Conservation (phyloP, 2,797 vertebrate species). For the Chrosomus eos region DNA sequence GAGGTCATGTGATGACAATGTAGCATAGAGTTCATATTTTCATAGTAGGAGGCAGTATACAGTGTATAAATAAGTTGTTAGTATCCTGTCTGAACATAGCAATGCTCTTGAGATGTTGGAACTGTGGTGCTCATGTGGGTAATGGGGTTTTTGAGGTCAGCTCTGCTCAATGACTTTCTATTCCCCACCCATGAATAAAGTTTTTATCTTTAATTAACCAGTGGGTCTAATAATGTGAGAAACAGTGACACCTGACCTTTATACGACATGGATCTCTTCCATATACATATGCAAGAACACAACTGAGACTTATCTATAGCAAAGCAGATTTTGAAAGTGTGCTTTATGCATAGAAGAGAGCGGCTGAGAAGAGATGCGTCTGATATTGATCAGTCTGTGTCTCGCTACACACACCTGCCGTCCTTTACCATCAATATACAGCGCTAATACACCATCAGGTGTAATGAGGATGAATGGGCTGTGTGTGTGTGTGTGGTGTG, state of each 20-base stretch:
- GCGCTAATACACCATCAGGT: constrained; percentile 50
- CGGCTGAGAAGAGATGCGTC: constrained; percentile 31
- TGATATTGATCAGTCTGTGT: constrained; percentile 64
- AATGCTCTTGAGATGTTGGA: not conserved
- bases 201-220: constrained; percentile 1
- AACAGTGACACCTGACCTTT: not conserved
- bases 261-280: not conserved
- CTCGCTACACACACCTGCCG: constrained; percentile 55
- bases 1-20: not conserved
- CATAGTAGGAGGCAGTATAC: too few species aligned
- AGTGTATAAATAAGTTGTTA: not conserved
- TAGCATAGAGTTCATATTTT: not conserved
- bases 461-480: constrained; percentile 57
- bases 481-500: constrained; percentile 34
- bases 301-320: constrained; percentile 2
- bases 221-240: not conserved
- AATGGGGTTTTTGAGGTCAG: not conserved
- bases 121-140: not conserved
- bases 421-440: constrained; percentile 47
- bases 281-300: constrained; percentile 21
- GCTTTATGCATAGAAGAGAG: not conserved
- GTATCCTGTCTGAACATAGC: not conserved
- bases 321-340: not conserved
- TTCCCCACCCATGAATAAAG: not conserved
- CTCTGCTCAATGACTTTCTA: not conserved